These are phyloP conservation scores for Dermatophagoides farinae DNA, from an alignment of 1,140 invertebrate genomes.

Conservation along the genomic window DNA sequence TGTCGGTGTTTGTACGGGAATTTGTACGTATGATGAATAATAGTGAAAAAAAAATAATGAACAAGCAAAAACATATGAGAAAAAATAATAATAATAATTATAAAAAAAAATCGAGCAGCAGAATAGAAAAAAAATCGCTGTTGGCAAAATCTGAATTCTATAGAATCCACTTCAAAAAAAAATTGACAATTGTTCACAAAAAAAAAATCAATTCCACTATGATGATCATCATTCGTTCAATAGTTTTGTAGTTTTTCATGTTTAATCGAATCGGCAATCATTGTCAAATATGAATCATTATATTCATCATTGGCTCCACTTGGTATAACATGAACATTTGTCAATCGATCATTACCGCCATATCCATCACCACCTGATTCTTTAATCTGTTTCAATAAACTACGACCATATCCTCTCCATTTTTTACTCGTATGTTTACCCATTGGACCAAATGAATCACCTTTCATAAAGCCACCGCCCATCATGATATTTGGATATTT, in stretches of 20 bases:
- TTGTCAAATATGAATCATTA: slow-evolving; percentile 5
- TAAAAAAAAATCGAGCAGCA: neutral
- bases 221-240: no score
- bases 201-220: no score
- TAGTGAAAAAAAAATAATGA: no score
- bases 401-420: neutral
- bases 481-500: slow-evolving; percentile 2
- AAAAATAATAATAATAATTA: neutral
- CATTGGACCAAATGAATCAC: neutral
- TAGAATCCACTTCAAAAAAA: no score
- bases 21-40: no score
- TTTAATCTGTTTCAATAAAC: neutral
- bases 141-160: neutral
- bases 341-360: neutral
- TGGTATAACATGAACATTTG: slow-evolving; percentile 1
- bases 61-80: neutral
- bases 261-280: slow-evolving; percentile 4
- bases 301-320: slow-evolving; percentile 4
- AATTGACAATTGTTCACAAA: no score
- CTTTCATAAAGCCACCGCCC: slow-evolving; percentile 1
- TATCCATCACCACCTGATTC: neutral
- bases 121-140: neutral
- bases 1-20: no score
- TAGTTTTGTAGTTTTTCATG: no score
- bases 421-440: slow-evolving; percentile 6